These are phyloP conservation scores for Oscheius sp. DNA, from an alignment of 2,888 invertebrate genomes.

Conservation along the genomic window DNA sequence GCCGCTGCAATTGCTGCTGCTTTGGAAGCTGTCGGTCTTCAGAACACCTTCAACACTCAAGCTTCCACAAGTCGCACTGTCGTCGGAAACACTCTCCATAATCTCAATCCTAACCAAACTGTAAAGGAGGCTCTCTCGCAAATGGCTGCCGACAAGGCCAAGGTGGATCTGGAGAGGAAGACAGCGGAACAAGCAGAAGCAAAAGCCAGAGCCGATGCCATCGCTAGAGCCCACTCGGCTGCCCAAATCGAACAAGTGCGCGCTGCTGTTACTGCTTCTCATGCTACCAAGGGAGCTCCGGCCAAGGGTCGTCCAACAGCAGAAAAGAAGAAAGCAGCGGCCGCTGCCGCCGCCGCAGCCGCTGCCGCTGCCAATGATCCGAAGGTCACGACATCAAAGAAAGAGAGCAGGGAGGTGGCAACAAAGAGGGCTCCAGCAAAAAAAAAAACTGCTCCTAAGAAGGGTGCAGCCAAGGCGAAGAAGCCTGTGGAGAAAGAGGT, in stretches of 20 bases:
- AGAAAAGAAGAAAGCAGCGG: slow-evolving; percentile 9
- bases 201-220: background rate
- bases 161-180: background rate
- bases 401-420: background rate
- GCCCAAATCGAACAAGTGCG: background rate
- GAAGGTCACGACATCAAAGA: background rate
- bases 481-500: background rate
- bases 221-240: background rate
- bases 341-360: slow-evolving; percentile 11
- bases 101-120: slow-evolving; percentile 17
- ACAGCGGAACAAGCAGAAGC: background rate
- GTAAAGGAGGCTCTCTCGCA: slow-evolving; percentile 20
- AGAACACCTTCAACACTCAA: slow-evolving; percentile 4
- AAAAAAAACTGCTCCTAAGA: background rate
- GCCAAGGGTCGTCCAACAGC: background rate
- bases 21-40: slow-evolving; percentile 5
- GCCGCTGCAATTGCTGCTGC: slow-evolving; percentile 20
- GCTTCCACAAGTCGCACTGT: background rate
- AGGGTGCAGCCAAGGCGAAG: background rate
- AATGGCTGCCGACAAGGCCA: background rate
- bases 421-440: no score
- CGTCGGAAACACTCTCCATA: background rate
- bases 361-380: background rate
- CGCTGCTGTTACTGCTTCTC: background rate
- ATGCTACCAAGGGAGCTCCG: background rate